Evolutionary conservation across 2,797 vertebrate species (phyloP).

Genomic region (Urophycis tenuis): DNA sequence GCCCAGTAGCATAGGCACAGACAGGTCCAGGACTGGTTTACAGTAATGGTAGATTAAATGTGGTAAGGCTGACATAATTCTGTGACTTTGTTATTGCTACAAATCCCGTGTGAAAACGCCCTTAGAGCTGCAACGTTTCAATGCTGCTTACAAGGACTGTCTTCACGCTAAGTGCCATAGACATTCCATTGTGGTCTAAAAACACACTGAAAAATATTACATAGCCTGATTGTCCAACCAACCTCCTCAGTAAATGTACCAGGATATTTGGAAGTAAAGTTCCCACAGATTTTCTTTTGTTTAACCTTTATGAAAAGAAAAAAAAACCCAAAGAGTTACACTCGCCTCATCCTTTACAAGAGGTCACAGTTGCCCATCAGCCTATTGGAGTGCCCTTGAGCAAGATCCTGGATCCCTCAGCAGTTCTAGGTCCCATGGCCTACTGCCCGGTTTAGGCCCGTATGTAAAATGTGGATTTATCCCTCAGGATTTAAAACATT

Average conservation of each 20-base stretch:
- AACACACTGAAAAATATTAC: background rate
- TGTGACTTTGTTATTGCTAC: background rate
- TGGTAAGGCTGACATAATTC: background rate
- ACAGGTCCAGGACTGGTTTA: conserved; percentile 3
- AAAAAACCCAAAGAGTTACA: no score
- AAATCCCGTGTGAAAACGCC: background rate
- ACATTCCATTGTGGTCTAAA: background rate
- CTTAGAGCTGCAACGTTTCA: background rate
- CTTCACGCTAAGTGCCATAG: background rate
- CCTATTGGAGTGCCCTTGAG: background rate
- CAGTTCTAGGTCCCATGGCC: background rate
- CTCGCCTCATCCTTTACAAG: background rate
- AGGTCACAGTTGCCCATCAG: background rate
- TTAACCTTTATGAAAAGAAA: no score
- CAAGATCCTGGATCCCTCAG: background rate
- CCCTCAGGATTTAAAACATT: background rate
- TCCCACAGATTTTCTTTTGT: no score
- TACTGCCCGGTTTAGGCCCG: background rate
- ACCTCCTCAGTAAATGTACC: no score
- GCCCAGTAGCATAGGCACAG: conserved; percentile 7
- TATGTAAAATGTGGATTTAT: background rate
- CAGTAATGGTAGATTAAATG: background rate
- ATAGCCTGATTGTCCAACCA: background rate
- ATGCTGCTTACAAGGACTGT: background rate
- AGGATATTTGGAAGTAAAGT: no score